A percentile compares a stretch with the other conserved stretches of the same genome.
These are phyloP conservation scores for Lycopodina hypogea DNA, from an alignment of 37 sponge, comb jelly and placozoan species.

Conservation along the genomic window DNA sequence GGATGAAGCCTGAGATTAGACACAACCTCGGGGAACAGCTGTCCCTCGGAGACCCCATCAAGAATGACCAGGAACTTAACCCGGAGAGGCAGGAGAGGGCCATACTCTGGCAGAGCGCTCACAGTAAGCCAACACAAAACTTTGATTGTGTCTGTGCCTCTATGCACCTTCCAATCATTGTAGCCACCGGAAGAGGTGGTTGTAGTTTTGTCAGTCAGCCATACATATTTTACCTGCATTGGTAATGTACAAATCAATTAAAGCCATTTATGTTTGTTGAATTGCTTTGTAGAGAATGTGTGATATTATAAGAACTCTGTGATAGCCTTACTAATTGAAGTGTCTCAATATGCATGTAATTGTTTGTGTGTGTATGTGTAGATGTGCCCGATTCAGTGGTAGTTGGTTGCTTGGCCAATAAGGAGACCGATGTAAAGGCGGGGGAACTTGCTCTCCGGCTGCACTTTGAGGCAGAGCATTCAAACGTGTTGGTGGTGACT, in stretches of 20 bases:
- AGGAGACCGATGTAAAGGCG: background rate
- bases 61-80: conserved; percentile 1
- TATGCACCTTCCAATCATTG: background rate
- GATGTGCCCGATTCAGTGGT: conserved; percentile 60
- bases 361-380: background rate
- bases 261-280: too few relatives aligned
- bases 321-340: too few relatives aligned
- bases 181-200: background rate
- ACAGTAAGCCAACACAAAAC: conserved; percentile 36
- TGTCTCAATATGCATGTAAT: too few relatives aligned
- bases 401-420: conserved; percentile 18
- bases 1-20: conserved; percentile 74
- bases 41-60: conserved; percentile 52
- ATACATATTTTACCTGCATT: background rate
- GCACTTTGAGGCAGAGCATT: conserved; percentile 88
- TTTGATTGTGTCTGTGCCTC: too few relatives aligned
- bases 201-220: background rate
- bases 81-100: conserved; percentile 25
- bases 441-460: conserved; percentile 59
- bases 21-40: conserved; percentile 65
- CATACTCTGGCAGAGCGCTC: conserved; percentile 55
- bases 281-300: too few relatives aligned
- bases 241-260: too few relatives aligned
- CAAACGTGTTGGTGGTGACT: conserved; percentile 80
- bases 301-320: too few relatives aligned